phyloP scores from a whole-genome alignment of 2,888 invertebrate genomes.

The Notodonta ziczac region DNA sequence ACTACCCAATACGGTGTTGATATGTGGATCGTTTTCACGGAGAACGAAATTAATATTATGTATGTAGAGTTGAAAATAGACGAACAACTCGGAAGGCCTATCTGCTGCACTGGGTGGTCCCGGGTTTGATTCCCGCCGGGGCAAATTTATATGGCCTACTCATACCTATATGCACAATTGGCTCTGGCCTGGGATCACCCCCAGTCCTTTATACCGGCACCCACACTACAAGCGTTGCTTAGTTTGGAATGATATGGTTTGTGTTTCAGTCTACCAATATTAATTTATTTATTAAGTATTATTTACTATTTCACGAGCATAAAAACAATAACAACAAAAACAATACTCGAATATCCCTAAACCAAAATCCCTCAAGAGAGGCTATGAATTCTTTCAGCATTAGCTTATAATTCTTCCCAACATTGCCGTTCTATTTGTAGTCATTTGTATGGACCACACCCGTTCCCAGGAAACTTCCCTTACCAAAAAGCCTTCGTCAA shows the following conservation, averaged over 20 bases:
- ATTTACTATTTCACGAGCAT: neutral
- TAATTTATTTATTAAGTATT: no score
- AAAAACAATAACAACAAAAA: neutral
- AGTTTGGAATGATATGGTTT: no score
- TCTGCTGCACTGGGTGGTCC: no score
- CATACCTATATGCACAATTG: no score
- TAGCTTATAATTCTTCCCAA: slow-evolving; percentile 55
- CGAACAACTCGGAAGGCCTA: no score
- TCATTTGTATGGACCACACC: slow-evolving; percentile 74
- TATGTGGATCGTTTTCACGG: neutral
- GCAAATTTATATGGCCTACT: no score
- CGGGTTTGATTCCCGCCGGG: no score
- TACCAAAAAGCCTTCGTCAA: slow-evolving; percentile 79
- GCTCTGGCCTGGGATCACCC: no score
- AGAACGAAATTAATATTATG: neutral
- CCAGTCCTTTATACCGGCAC: no score
- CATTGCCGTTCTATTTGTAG: slow-evolving; percentile 57
- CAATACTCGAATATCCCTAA: neutral
- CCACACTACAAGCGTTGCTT: no score
- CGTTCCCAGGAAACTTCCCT: slow-evolving; percentile 67
- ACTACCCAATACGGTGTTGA: slow-evolving; percentile 29
- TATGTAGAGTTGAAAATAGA: no score
- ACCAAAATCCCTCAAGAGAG: slow-evolving; percentile 9
- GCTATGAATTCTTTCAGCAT: slow-evolving; percentile 33
- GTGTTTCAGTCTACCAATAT: no score